Base-by-base conservation (phyloP, 2,113 vertebrate genomes). In the Macroglossus sobrinus region DNA sequence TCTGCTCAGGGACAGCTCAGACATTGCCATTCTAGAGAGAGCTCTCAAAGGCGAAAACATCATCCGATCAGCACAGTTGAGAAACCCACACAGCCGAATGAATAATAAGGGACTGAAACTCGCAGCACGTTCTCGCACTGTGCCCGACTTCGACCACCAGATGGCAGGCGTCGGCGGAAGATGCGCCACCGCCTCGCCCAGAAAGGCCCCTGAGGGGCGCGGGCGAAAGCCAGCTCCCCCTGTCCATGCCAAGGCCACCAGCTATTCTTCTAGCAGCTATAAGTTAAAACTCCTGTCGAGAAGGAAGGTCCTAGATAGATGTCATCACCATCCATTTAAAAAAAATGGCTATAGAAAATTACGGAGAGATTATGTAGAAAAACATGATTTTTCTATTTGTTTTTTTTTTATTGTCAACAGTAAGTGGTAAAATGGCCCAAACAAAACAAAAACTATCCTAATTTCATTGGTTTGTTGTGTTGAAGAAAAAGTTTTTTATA, bases 91-190 rank as follows among this genome's bases (percentile, higher is more conserved):
- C n/a, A 61, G 53, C 40, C 69, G 28, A 6, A 21, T 2, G 50
- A 15, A n/a, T 40, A 9, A 75, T 1, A 22, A 19, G 30, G 21
- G 43, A 30, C 68, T 19, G 28, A 5, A 64, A 55, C 30, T 68
- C 43, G 61, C 45, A 72, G 72, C n/a, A 24, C 53, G 59, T 84
- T 45, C 85, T 33, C 13, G 11, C 33, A 6, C 38, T 55, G 3
- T 85, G 79, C 57, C 71, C 0, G 0, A n/a, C 33, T 94, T 92
- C 84, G 63, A 45, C 97, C 97, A 97, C 97, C 76, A 97, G 97
- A 47, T 82, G 97, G 97, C 97, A 97, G 97, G 43, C 78, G 5
- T 84, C 0, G 5, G 96, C 35, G n/a, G 74, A 35, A 86, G 92
- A 92, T 10, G n/a, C 43, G 18, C 26, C 53, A 28, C 24, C 18